Evolutionary conservation across 2,888 invertebrate genomes (phyloP).

Genomic region (Stenodera caucasica): DNA sequence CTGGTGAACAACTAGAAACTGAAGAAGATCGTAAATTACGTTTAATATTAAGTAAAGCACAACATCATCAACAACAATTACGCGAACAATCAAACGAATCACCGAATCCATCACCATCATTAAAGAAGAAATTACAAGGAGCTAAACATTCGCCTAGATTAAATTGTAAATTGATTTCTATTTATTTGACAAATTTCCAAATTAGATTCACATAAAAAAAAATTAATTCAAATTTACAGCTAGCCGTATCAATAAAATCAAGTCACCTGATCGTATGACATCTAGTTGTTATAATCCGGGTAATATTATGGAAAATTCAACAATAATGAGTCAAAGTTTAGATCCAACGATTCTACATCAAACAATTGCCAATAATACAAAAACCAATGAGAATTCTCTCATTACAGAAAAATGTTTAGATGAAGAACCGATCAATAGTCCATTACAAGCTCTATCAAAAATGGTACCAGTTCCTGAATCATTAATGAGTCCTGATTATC

Average conservation of each 20-base stretch:
- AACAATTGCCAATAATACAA: conserved; percentile 46
- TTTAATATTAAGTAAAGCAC: conserved; percentile 85
- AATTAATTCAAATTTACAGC: conserved; percentile 17
- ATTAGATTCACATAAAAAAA: no score
- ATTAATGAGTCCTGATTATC: conserved; percentile 81
- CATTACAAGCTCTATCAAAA: conserved; percentile 80
- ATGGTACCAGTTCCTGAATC: conserved; percentile 88
- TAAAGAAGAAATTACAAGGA: conserved; percentile 57
- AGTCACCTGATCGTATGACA: conserved; percentile 74
- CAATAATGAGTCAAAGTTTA: conserved; percentile 65
- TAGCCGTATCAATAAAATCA: conserved; percentile 49
- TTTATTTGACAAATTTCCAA: not conserved
- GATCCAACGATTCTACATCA: conserved; percentile 62
- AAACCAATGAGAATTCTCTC: conserved; percentile 36
- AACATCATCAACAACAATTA: conserved; percentile 84
- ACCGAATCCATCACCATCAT: conserved; percentile 56
- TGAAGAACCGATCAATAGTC: conserved; percentile 56
- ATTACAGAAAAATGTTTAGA: conserved; percentile 46
- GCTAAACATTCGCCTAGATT: conserved; percentile 56
- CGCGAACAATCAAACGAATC: conserved; percentile 62
- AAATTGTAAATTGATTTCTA: conserved; percentile 51
- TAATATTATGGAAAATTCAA: conserved; percentile 43
- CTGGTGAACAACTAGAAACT: conserved; percentile 78
- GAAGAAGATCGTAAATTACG: conserved; percentile 86
- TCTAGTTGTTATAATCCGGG: conserved; percentile 66